Evolutionary conservation across 1,140 invertebrate species (phyloP), one percentile per base, ranked within the genome.

Genomic region (Nomia melanderi): DNA sequence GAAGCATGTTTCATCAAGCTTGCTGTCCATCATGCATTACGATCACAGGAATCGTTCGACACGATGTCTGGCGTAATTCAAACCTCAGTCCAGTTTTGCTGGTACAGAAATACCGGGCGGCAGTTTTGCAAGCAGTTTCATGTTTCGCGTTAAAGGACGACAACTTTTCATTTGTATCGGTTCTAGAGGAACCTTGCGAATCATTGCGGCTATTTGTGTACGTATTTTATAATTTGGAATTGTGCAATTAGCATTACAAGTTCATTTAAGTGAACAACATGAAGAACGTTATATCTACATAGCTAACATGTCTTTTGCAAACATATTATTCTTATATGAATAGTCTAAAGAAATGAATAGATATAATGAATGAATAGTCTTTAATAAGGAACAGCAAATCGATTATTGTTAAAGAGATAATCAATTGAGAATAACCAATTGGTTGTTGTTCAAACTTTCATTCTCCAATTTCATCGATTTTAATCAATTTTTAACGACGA

Each of bases 91-190:
- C 57, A 69, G 67, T 73, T 82, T 69, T 74, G 77, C 81, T 76
- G 54, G 60, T 56, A 72, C 60, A 79, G 66, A 77, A 82, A 82
- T 82, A 66, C 72, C 72, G 41, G 27, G 60, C 29, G 54, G 66
- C 44, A 75, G 62, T 82, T 79, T 82, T 79, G 81, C 81, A 82
- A 80, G 53, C 60, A 79, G 39, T 79, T 41, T 82, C 78, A 23
- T 54, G 59, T 82, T 82, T 77, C 80, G 62, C 23, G 36, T 59
- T 69, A 62, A 62, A 76, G 73, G 73, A 76, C 64, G 64, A 76
- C 73, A 57, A 76, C 64, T 57, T 74, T 75, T 66, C 71, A 57
- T 66, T 66, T 44, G 2, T 29, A 53, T 47, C 4, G 59, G 25
- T 41, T n/a, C 0, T 36, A 5, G 11, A 59, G 27, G 20, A 7